Evolutionary conservation across 2,888 invertebrate species (phyloP), one percentile per base, ranked within the genome.

Genomic region (Theretra japonica): DNA sequence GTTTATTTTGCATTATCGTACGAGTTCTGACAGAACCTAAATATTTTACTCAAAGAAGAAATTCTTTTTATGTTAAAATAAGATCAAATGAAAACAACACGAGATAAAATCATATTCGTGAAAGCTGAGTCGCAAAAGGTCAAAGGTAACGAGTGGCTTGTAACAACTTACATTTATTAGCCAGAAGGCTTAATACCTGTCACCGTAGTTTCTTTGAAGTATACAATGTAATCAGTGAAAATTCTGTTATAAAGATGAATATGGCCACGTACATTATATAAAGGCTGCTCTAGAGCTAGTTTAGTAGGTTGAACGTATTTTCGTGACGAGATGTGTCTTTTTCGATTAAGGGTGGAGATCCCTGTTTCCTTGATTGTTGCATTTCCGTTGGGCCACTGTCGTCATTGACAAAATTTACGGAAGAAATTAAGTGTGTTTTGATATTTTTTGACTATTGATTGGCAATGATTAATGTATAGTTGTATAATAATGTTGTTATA

Each of bases 111-210:
- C n/a, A 65, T 65, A 21, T 41, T 41, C 41, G 5, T 23, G 21
- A 41, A 65, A 65, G 15, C 62, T n/a, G 23, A 41, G 23, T 41
- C 23, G 17, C 62, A 65, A 41, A 53, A 65, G 41, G 62, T 21
- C 41, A 65, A 41, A 65, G 21, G 62, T 41, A 48, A 65, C 23
- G 59, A 19, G 19, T 6, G n/a, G 30, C 15, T 30, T 17, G 59
- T 28, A 30, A 30, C 19, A 17, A 41, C 19, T 23, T 48, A 65
- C 17, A 21, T 65, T 41, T 65, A 21, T 21, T 41, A 41, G 33
- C 21, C 21, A 41, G 33, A 30, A 41, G 4, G 33, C 21, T 28
- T 62, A 21, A 62, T 41, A 62, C 5, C 41, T 65, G 41, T 41
- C 23, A 23, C 11, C 41, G 21, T 65, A 60, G 62, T 65, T 65